Conservation (phyloP, 2,113 vertebrate genomes). For the Salvator merianae region DNA sequence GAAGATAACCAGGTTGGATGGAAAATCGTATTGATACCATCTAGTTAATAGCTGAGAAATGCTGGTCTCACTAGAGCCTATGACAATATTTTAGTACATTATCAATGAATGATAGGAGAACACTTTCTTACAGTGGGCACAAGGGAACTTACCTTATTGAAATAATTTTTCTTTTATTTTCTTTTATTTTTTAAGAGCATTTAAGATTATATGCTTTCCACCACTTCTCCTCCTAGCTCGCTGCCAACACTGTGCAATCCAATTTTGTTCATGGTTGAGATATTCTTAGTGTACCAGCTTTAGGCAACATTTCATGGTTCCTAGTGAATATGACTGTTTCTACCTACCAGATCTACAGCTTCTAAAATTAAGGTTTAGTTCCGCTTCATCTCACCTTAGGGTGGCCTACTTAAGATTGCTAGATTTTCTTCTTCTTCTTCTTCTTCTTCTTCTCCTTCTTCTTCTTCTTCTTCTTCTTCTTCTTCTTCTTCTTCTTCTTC, state of each 20-base stretch:
- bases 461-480: too few relatives aligned
- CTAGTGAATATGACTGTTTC: slow-evolving; percentile 10
- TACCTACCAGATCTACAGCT: neutral
- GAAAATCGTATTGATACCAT: too few relatives aligned
- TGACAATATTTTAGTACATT: accelerated
- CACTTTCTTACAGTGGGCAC: neutral
- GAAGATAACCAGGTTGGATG: too few relatives aligned
- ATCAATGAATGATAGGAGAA: neutral
- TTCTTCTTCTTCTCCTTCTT: too few relatives aligned
- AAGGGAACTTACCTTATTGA: neutral
- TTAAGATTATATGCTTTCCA: neutral
- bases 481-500: too few relatives aligned
- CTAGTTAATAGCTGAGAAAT: neutral
- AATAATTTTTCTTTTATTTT: too few relatives aligned
- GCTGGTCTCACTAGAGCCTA: neutral
- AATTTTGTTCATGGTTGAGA: neutral
- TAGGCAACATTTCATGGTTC: slow-evolving; percentile 10
- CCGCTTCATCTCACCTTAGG: slow-evolving; percentile 5
- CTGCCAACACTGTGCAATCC: neutral
- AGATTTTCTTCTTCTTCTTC: neutral
- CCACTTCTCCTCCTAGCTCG: neutral
- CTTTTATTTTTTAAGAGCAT: too few relatives aligned
- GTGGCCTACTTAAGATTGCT: slow-evolving; percentile 8
- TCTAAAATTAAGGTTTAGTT: slow-evolving; percentile 17
- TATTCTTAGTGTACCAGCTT: neutral